Base-by-base conservation (phyloP, 2,113 vertebrate species). In the Rhinogobius similis region DNA sequence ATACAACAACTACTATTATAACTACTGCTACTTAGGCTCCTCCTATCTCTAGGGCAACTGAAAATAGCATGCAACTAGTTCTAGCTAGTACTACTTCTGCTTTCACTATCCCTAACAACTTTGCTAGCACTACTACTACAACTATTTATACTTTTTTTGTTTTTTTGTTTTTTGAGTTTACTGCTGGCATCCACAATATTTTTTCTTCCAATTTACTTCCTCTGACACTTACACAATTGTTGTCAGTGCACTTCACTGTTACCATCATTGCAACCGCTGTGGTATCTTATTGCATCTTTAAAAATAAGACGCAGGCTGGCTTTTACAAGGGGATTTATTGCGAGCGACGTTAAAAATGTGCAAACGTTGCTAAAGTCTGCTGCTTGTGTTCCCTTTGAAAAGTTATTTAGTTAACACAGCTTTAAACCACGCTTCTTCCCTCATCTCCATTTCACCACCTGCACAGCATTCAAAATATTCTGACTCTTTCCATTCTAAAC, bases 341-440 rank as follows among this genome's bases (percentile, higher is more conserved):
- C 64, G 52, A 58, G 14, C 53, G n/a, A 2, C 12, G 0, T 7
- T 38, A 48, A 55, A 84, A 78, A 78, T 59, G 7, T 26, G 62
- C 68, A 58, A 4, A 66, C 52, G 24, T 48, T 26, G 61, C 74
- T 70, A 68, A 77, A 65, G 52, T n/a, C 18, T 55, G 36, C 75
- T 62, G 63, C 24, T 12, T 69, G 23, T 72, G 6, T 53, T 32
- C 18, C 38, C 3, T 66, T 13, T 61, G 62, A 53, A 21, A 77
- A 52, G 41, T 71, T 79, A 58, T 82, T 73, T 58, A 77, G 65
- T 64, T 70, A 64, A 75, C 68, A 78, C 67, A 36, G 32, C 9
- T 36, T 78, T 85, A 58, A 53, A 36, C 73, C 84, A 74, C 41
- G 67, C 84, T 87, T 90, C 84, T 83, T 87, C 68, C 65, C 52